These are phyloP conservation scores for Clarias fuscus DNA, from an alignment of 2,797 vertebrate species.

Conservation along the genomic window DNA sequence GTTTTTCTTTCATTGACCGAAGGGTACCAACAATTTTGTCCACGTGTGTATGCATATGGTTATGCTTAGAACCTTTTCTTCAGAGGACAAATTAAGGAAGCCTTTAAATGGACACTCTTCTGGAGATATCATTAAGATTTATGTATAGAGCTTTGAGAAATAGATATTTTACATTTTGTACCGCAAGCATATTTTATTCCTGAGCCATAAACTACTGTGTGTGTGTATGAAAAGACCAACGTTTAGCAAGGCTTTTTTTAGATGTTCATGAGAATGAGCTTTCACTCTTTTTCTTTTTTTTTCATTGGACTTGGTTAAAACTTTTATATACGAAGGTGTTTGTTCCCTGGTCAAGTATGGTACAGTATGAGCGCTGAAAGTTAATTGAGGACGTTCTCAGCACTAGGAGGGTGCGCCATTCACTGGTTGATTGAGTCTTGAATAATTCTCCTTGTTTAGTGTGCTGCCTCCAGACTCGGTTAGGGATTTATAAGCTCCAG, in stretches of 20 bases:
- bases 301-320: background rate
- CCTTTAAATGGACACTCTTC: background rate
- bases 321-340: background rate
- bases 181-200: background rate
- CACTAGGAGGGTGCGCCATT: background rate
- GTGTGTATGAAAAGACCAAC: background rate
- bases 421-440: background rate
- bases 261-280: background rate
- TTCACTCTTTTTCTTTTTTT: background rate
- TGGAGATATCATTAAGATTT: background rate
- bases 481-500: background rate
- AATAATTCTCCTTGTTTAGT: background rate
- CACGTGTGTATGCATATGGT: background rate
- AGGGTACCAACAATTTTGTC: too few relatives aligned
- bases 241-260: background rate
- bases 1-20: too few relatives aligned
- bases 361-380: background rate
- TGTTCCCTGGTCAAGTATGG: background rate
- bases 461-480: background rate
- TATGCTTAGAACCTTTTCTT: background rate
- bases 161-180: background rate
- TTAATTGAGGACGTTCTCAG: background rate
- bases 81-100: slow-evolving; percentile 9
- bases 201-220: slow-evolving; percentile 1
- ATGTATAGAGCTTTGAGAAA: background rate